phyloP scores from a whole-genome alignment of 2,113 vertebrate genomes.

The Nannobrachium achirus region DNA sequence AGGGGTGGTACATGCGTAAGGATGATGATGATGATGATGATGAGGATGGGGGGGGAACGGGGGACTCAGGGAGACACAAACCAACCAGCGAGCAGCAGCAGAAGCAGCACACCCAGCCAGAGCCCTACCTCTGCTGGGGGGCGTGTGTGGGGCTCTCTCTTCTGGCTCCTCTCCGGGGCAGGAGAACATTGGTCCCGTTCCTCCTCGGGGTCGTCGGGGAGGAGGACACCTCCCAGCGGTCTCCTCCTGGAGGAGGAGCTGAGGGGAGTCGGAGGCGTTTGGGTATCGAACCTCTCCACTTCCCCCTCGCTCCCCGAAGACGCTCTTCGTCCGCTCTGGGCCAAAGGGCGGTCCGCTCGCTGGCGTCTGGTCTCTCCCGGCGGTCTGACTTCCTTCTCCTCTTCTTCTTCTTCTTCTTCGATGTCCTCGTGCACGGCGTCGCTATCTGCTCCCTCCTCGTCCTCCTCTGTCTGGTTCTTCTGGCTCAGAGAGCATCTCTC shows the following conservation, averaged over 20 bases:
- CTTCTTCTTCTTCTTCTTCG: not conserved
- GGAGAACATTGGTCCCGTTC: not conserved
- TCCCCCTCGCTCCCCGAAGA: conserved; percentile 43
- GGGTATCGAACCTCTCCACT: conserved; percentile 32
- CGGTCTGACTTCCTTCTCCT: too few species aligned
- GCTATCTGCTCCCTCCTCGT: conserved; percentile 19
- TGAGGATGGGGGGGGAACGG: not conserved
- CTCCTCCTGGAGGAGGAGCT: too few species aligned
- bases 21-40: too few species aligned
- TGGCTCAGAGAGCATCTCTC: not conserved
- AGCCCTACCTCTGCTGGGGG: conserved; percentile 69
- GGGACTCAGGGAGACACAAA: conserved; percentile 37
- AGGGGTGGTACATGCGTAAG: not conserved
- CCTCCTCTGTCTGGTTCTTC: not conserved
- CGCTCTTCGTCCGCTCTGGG: not conserved
- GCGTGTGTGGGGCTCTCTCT: conserved; percentile 18
- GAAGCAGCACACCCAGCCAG: conserved; percentile 24
- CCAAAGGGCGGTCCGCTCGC: not conserved
- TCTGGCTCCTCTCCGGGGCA: conserved; percentile 7
- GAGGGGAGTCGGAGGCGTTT: not conserved
- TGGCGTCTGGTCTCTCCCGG: not conserved
- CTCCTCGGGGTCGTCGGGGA: not conserved
- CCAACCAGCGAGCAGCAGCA: not conserved
- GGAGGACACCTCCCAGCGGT: too few species aligned
- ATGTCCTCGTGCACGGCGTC: too few species aligned